These are phyloP conservation scores for Malaclemys terrapin DNA, from an alignment of 2,113 vertebrate species.

Conservation along the genomic window DNA sequence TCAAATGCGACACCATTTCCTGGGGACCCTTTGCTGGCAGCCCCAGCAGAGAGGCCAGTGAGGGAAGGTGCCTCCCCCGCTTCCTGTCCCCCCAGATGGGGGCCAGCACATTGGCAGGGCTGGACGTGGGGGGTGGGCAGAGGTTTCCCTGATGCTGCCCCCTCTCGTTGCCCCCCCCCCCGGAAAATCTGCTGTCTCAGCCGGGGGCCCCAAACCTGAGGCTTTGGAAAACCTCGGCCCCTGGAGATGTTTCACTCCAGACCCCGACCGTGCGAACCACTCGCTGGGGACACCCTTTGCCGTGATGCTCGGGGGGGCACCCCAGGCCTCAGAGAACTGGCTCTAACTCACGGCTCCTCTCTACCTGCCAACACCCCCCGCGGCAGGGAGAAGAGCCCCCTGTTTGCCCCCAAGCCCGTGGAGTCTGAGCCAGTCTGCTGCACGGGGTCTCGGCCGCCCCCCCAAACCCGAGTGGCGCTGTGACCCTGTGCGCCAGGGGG, in stretches of 20 bases:
- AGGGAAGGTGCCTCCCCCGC: no score
- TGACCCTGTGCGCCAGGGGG: no score
- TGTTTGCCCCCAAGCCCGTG: no score
- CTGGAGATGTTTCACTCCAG: not conserved
- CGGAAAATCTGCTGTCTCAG: not conserved
- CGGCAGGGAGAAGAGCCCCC: not conserved
- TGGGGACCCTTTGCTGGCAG: not conserved
- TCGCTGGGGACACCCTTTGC: not conserved
- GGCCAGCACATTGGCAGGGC: not conserved
- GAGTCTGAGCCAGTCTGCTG: no score
- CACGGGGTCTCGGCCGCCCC: no score
- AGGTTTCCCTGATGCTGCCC: not conserved
- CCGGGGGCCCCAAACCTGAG: no score
- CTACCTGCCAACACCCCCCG: not conserved
- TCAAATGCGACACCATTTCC: no score
- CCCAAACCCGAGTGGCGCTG: not conserved
- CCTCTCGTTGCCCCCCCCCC: not conserved
- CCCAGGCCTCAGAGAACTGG: not conserved
- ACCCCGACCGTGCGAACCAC: not conserved
- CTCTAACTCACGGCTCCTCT: not conserved
- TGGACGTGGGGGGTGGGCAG: not conserved
- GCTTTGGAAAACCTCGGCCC: not conserved
- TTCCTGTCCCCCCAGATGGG: no score
- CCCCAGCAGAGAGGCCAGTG: no score
- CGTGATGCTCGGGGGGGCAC: no score